These are phyloP conservation scores for Luehdorfia chinensis DNA, from an alignment of 1,140 invertebrate genomes.

Conservation along the genomic window DNA sequence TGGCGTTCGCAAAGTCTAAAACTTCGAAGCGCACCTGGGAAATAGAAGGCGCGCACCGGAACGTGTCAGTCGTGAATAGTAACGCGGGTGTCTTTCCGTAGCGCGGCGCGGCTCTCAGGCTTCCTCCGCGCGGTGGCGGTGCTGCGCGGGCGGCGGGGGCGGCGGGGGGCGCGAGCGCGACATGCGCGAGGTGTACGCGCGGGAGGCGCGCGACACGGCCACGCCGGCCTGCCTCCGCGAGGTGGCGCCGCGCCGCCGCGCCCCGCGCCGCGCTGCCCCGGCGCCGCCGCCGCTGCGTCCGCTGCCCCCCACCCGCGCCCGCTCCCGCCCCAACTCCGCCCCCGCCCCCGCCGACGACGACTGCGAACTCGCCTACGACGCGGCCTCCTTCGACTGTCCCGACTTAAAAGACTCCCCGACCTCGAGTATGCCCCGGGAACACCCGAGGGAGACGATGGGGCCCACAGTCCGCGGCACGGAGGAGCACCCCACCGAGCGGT, in stretches of 20 bases:
- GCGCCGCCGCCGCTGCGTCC: conserved; percentile 51
- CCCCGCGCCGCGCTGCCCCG: conserved; percentile 31
- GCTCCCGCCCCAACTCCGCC: conserved; percentile 12
- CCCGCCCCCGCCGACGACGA: conserved; percentile 36
- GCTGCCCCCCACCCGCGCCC: conserved; percentile 48
- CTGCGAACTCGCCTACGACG: conserved; percentile 80
- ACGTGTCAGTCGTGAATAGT: neutral
- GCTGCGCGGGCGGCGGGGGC: conserved; percentile 60
- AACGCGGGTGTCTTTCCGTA: conserved; percentile 30
- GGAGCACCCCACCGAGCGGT: too few relatives aligned
- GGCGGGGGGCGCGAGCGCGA: conserved; percentile 43
- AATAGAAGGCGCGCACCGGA: too few relatives aligned
- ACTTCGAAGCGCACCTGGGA: too few relatives aligned
- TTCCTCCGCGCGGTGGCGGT: conserved; percentile 58
- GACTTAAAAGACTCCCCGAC: too few relatives aligned
- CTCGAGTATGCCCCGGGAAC: too few relatives aligned
- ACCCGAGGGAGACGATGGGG: too few relatives aligned
- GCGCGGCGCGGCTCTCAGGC: conserved; percentile 46
- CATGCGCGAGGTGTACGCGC: conserved; percentile 62
- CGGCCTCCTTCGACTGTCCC: conserved; percentile 38
- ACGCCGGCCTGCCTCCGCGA: conserved; percentile 72
- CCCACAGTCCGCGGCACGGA: conserved; percentile 26
- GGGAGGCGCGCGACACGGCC: conserved; percentile 56
- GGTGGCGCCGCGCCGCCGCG: conserved; percentile 63
- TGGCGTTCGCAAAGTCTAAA: too few relatives aligned